Percentiles rank a stretch among this genome's conserved stretches.
These are phyloP conservation scores for Oedothorax gibbosus DNA, from an alignment of 1,140 invertebrate species.

Conservation along the genomic window DNA sequence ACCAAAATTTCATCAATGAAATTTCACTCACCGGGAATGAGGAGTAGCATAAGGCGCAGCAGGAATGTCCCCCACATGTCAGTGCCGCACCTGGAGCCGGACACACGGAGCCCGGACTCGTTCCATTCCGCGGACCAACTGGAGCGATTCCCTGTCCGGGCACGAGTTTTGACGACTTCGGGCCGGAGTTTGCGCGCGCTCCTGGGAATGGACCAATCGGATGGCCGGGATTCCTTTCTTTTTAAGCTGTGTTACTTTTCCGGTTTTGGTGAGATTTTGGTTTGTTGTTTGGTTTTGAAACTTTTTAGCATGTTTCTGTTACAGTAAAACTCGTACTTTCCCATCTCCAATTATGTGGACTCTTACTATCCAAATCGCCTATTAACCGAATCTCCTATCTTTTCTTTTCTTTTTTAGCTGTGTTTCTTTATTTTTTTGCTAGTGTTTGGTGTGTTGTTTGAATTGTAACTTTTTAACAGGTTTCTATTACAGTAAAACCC, in stretches of 20 bases:
- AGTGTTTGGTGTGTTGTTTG: no score
- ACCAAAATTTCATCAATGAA: no score
- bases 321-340: no score
- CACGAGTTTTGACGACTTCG: conserved; percentile 21
- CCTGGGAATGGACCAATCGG: background rate
- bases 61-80: conserved; percentile 12
- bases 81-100: background rate
- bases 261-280: background rate
- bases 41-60: background rate
- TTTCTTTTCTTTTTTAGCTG: no score
- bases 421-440: no score
- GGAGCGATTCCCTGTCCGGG: conserved; percentile 13
- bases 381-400: no score
- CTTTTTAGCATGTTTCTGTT: background rate
- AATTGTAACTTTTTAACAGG: no score
- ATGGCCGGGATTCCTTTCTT: background rate
- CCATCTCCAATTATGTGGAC: no score
- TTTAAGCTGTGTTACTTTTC: background rate
- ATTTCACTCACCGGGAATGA: conserved; percentile 8
- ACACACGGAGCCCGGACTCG: background rate
- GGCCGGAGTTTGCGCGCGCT: conserved; percentile 20
- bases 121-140: conserved; percentile 3
- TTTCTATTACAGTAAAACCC: no score
- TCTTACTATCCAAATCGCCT: no score
- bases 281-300: background rate